Percentiles rank a stretch among this genome's conserved stretches.
Evolutionary conservation across 1,140 invertebrate genomes (phyloP).

Genomic region (Leucophenga varia): DNA sequence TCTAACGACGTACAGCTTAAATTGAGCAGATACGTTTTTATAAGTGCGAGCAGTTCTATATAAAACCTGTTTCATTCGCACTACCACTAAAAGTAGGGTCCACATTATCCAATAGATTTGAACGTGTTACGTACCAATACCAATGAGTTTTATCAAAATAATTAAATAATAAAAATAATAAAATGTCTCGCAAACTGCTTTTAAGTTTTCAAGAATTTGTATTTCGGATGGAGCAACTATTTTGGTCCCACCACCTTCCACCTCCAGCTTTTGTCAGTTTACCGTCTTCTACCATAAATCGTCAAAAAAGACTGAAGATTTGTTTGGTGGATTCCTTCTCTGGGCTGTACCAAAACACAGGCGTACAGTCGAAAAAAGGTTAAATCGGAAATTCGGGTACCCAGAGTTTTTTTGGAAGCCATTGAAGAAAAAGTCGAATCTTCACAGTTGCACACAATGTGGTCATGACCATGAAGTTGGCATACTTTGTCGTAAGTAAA

Average conservation of each 20-base stretch:
- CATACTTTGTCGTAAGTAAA: constrained; percentile 75
- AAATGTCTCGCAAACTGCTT: constrained; percentile 32
- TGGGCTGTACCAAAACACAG: constrained; percentile 80
- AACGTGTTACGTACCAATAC: no score
- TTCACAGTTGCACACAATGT: constrained; percentile 75
- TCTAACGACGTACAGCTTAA: no score
- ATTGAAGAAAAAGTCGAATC: constrained; percentile 69
- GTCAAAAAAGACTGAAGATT: no score
- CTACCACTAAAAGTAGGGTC: no score
- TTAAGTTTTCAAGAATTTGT: constrained; percentile 32
- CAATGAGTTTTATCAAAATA: no score
- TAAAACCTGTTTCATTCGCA: no score
- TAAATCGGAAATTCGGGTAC: constrained; percentile 70
- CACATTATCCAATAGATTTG: no score
- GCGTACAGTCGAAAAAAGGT: constrained; percentile 71
- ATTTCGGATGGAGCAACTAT: constrained; percentile 23
- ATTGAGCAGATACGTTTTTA: no score
- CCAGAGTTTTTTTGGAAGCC: constrained; percentile 68
- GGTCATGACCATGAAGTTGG: constrained; percentile 77
- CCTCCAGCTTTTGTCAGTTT: no score
- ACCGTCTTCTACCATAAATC: no score
- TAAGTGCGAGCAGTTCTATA: no score
- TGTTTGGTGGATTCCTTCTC: constrained; percentile 73
- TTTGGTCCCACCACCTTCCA: constrained; percentile 18
- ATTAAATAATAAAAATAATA: no score